Conservation (phyloP, 2,888 invertebrate genomes). For the Folsomia candida region DNA sequence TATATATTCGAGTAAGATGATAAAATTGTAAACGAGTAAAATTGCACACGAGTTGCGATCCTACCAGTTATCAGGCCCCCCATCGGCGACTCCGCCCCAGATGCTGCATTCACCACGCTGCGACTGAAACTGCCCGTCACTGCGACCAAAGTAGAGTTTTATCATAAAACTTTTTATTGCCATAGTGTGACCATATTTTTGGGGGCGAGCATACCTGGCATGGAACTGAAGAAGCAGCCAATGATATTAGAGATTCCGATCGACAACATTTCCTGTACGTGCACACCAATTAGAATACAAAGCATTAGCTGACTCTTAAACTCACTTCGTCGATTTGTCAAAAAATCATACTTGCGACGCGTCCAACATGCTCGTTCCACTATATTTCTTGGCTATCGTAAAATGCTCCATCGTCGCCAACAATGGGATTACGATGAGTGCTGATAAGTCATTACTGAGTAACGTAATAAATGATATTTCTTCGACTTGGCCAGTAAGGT, state of each 20-base stretch:
- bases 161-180: neutral
- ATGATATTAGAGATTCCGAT: constrained; percentile 56
- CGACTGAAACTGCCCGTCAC: constrained; percentile 56
- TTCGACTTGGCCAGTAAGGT: constrained; percentile 60
- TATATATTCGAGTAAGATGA: no score
- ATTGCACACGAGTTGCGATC: no score
- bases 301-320: no score
- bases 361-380: constrained; percentile 52
- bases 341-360: constrained; percentile 55
- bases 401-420: constrained; percentile 83
- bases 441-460: constrained; percentile 75
- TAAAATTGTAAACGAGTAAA: no score
- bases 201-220: constrained; percentile 52
- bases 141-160: neutral
- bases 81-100: constrained; percentile 59
- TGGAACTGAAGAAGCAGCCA: constrained; percentile 55
- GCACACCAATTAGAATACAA: no score
- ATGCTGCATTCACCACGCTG: constrained; percentile 57
- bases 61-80: no score
- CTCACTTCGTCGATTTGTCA: no score
- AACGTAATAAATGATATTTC: constrained; percentile 67
- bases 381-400: constrained; percentile 89
- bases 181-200: neutral
- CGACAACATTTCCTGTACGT: constrained; percentile 20
- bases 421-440: constrained; percentile 79